Conservation (phyloP, 2,797 vertebrate genomes). For the Podarcis siculus region DNA sequence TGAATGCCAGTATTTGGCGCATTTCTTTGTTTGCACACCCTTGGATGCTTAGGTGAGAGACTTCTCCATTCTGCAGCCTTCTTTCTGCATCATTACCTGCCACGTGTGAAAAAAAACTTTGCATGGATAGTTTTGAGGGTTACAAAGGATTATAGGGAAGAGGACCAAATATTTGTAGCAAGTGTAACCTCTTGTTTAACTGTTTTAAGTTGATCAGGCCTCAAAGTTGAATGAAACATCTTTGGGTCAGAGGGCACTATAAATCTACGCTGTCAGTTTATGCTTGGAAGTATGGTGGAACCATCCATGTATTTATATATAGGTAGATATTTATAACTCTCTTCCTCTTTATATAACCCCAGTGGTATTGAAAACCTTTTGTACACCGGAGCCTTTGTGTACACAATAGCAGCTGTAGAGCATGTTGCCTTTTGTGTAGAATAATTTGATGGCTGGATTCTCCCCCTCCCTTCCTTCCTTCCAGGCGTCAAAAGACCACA, state of each 20-base stretch:
- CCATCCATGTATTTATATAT: constrained; percentile 14
- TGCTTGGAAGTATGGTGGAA: constrained; percentile 12
- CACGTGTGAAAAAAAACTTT: background rate
- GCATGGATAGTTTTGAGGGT: background rate
- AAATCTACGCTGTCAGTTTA: constrained; percentile 48
- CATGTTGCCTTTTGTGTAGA: constrained; percentile 4
- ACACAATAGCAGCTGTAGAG: background rate
- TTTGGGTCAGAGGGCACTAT: constrained; percentile 39
- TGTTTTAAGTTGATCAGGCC: constrained; percentile 45
- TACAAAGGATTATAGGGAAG: constrained; percentile 14
- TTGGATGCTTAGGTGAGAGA: background rate
- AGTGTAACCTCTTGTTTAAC: constrained; percentile 28
- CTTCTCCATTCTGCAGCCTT: constrained; percentile 9
- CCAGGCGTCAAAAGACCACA: background rate
- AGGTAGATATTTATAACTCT: constrained; percentile 27
- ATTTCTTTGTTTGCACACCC: constrained; percentile 49
- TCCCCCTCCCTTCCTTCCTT: background rate
- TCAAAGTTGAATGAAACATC: constrained; percentile 55
- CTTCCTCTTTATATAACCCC: constrained; percentile 16
- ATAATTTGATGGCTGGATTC: background rate
- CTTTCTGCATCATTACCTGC: fast-evolving
- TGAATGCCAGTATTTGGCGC: constrained; percentile 18
- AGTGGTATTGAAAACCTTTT: constrained; percentile 26
- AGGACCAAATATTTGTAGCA: background rate
- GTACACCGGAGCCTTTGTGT: background rate